These are phyloP conservation scores for Scaptomyza cyrtandrae DNA, from an alignment of 2,888 invertebrate genomes.

Conservation along the genomic window DNA sequence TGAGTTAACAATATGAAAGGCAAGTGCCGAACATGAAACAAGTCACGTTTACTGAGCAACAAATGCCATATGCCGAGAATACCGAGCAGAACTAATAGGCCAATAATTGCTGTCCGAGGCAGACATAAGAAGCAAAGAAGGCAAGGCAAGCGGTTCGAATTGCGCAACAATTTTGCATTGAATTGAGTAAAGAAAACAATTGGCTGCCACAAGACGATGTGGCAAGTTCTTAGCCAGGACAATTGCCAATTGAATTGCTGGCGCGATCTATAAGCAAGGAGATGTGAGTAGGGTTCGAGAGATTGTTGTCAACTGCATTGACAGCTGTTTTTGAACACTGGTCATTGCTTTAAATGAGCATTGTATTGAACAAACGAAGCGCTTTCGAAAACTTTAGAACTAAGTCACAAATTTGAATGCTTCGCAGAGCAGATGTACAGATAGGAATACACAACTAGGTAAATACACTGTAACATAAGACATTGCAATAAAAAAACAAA, in stretches of 20 bases:
- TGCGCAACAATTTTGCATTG: conserved; percentile 52
- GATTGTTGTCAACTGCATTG: conserved; percentile 45
- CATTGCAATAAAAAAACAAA: not conserved
- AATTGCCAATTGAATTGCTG: conserved; percentile 48
- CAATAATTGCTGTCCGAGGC: conserved; percentile 55
- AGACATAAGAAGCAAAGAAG: conserved; percentile 21
- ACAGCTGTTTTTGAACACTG: conserved; percentile 33
- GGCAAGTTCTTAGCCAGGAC: conserved; percentile 27
- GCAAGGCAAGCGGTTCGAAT: conserved; percentile 25
- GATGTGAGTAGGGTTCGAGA: not conserved
- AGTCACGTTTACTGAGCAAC: conserved; percentile 48
- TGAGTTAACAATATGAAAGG: not conserved
- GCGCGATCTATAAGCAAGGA: conserved; percentile 41
- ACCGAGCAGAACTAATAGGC: conserved; percentile 42
- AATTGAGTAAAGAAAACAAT: conserved; percentile 47
- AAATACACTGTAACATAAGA: conserved; percentile 8
- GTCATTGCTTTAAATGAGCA: conserved; percentile 40
- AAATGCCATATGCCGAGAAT: conserved; percentile 41
- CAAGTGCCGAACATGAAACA: conserved; percentile 3
- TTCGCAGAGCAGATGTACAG: conserved; percentile 32
- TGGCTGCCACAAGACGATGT: conserved; percentile 38
- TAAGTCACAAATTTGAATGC: conserved; percentile 41
- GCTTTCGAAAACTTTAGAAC: conserved; percentile 35
- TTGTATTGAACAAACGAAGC: conserved; percentile 38
- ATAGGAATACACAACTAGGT: conserved; percentile 14